Evolutionary conservation across 1,140 invertebrate species (phyloP).

Genomic region (Euwallacea similis): DNA sequence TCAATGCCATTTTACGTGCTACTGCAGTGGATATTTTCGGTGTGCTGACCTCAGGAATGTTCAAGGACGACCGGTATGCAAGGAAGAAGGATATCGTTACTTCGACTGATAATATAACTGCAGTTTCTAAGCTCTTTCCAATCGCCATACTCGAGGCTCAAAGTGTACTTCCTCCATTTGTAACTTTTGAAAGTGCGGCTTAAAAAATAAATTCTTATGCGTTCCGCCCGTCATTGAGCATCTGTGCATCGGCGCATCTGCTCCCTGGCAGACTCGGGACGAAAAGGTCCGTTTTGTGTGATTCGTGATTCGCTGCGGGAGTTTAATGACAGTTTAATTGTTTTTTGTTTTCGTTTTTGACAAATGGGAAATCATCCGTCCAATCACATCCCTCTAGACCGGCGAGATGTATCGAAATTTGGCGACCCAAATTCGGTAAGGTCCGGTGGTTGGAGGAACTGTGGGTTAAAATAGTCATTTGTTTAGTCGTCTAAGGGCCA

Average conservation of each 20-base stretch:
- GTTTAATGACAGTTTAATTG: constrained; percentile 24
- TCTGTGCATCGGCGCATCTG: constrained; percentile 43
- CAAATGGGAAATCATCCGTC: constrained; percentile 71
- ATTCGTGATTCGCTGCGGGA: constrained; percentile 11
- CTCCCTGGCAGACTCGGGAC: constrained; percentile 8
- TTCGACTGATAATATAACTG: background rate
- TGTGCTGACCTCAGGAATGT: constrained; percentile 32
- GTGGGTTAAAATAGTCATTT: too few species aligned
- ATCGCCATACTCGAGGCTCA: too few species aligned
- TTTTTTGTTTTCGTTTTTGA: constrained; percentile 10
- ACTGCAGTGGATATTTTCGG: constrained; percentile 19
- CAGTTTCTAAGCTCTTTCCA: background rate
- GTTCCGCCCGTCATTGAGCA: constrained; percentile 37
- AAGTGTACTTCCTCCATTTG: background rate
- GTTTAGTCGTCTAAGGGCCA: too few species aligned
- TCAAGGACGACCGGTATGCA: constrained; percentile 33
- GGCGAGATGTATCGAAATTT: constrained; percentile 52
- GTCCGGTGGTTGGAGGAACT: background rate
- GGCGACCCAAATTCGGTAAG: constrained; percentile 49
- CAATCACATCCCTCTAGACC: constrained; percentile 68
- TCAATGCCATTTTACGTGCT: background rate
- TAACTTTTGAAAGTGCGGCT: too few species aligned
- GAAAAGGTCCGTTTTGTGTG: constrained; percentile 22
- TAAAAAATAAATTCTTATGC: background rate
- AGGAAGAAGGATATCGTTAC: constrained; percentile 15